phyloP scores from a whole-genome alignment of 2,888 invertebrate species.

The Parnassius mnemosyne region DNA sequence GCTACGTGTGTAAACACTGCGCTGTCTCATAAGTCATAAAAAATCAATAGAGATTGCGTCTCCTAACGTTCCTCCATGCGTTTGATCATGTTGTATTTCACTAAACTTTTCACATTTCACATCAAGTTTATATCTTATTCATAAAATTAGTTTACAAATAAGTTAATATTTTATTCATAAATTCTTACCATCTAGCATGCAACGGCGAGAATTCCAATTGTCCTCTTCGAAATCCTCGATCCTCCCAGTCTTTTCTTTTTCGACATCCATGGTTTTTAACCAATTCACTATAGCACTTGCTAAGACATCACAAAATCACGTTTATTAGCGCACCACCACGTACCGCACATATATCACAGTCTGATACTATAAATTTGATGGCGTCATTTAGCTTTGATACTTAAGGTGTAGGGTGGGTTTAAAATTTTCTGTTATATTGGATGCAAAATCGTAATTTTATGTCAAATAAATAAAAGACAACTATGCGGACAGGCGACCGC shows the following conservation, averaged over 20 bases:
- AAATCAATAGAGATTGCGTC: conserved; percentile 33
- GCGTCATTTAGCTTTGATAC: conserved; percentile 41
- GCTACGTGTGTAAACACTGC: conserved; percentile 36
- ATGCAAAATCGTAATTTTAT: conserved; percentile 54
- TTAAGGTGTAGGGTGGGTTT: conserved; percentile 31
- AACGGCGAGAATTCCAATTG: conserved; percentile 59
- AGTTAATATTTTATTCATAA: neutral
- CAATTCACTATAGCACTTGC: conserved; percentile 42
- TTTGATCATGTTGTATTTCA: conserved; percentile 1
- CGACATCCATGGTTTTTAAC: conserved; percentile 60
- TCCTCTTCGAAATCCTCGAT: conserved; percentile 67
- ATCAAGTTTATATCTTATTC: neutral
- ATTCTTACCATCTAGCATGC: conserved; percentile 75
- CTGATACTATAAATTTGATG: conserved; percentile 41
- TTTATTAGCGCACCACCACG: conserved; percentile 37
- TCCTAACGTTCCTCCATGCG: conserved; percentile 6
- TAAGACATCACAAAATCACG: conserved; percentile 50
- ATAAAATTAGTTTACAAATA: neutral
- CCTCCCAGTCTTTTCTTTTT: conserved; percentile 52
- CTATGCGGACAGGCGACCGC: conserved; percentile 59
- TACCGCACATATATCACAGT: conserved; percentile 41
- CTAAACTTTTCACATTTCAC: neutral
- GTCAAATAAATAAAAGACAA: conserved; percentile 64
- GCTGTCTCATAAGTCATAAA: conserved; percentile 33
- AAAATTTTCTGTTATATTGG: conserved; percentile 31